These are phyloP conservation scores for Plemyria rubiginata DNA, from an alignment of 2,888 invertebrate genomes.

Conservation along the genomic window DNA sequence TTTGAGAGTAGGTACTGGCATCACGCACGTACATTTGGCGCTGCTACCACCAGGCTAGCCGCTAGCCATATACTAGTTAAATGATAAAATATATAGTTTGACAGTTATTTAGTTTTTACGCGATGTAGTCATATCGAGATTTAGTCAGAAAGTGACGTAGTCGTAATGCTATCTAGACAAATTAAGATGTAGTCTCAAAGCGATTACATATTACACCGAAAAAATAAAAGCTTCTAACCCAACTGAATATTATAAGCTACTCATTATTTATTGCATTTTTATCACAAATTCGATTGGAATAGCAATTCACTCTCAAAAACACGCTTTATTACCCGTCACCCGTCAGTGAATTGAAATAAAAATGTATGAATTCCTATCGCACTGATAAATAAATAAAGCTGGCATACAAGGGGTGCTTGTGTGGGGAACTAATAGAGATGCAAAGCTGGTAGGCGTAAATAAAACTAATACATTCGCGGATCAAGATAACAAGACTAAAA, in stretches of 20 bases:
- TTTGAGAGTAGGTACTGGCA: too few relatives aligned
- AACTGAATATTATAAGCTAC: constrained; percentile 3
- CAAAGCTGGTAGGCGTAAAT: constrained; percentile 35
- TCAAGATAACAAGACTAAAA: too few relatives aligned
- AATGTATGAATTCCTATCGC: constrained; percentile 63
- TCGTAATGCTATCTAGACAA: too few relatives aligned
- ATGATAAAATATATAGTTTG: too few relatives aligned
- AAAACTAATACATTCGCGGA: constrained; percentile 36
- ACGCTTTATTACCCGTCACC: constrained; percentile 46
- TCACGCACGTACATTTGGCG: too few relatives aligned
- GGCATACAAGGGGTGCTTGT: constrained; percentile 31
- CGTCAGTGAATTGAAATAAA: constrained; percentile 65
- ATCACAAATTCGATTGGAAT: constrained; percentile 22
- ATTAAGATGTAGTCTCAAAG: too few relatives aligned
- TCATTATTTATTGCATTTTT: constrained; percentile 10
- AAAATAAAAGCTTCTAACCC: background rate
- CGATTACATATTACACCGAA: too few relatives aligned
- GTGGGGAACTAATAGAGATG: constrained; percentile 28
- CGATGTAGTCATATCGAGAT: too few relatives aligned
- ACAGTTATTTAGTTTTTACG: too few relatives aligned
- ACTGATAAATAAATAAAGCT: constrained; percentile 65
- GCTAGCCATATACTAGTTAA: too few relatives aligned
- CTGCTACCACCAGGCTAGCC: too few relatives aligned
- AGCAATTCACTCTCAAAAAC: constrained; percentile 42
- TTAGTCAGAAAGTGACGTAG: too few relatives aligned